A percentile compares a stretch with the other conserved stretches of the same genome.
These are phyloP conservation scores for Tethya wilhelma DNA, from an alignment of 37 sponge, comb jelly and placozoan species.

Conservation along the genomic window DNA sequence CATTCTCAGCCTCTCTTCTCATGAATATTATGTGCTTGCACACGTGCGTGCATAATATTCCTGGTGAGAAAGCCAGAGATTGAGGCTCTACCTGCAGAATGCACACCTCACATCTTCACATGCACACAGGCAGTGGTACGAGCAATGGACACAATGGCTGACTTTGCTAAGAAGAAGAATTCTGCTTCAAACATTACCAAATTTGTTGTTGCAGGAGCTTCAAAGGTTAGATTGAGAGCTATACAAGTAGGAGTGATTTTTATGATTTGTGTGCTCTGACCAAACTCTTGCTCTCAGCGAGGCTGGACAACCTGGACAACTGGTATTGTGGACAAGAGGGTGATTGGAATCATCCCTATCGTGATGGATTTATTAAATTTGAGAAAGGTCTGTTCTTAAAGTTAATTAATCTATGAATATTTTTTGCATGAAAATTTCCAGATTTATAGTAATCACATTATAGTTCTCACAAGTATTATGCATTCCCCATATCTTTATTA, in stretches of 20 bases:
- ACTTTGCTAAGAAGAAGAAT: constrained; percentile 58
- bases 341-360: constrained; percentile 85
- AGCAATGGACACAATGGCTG: constrained; percentile 82
- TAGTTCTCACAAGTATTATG: constrained; percentile 37
- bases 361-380: constrained; percentile 85
- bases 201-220: constrained; percentile 89
- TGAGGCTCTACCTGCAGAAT: background rate
- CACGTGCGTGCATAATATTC: no score
- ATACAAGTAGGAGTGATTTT: background rate
- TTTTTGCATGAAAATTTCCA: no score
- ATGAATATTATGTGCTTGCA: no score
- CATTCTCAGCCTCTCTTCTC: no score
- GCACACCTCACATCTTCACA: background rate
- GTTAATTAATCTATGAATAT: no score
- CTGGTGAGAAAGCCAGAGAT: no score
- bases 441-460: no score
- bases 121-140: constrained; percentile 73
- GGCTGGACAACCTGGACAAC: constrained; percentile 97
- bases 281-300: constrained; percentile 42
- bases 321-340: constrained; percentile 89
- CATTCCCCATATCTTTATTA: constrained; percentile 55
- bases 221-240: constrained; percentile 60
- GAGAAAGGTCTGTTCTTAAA: constrained; percentile 19
- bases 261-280: background rate
- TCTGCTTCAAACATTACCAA: constrained; percentile 48